Conservation (phyloP, 2,888 invertebrate species). For the Gnatocerus cornutus region DNA sequence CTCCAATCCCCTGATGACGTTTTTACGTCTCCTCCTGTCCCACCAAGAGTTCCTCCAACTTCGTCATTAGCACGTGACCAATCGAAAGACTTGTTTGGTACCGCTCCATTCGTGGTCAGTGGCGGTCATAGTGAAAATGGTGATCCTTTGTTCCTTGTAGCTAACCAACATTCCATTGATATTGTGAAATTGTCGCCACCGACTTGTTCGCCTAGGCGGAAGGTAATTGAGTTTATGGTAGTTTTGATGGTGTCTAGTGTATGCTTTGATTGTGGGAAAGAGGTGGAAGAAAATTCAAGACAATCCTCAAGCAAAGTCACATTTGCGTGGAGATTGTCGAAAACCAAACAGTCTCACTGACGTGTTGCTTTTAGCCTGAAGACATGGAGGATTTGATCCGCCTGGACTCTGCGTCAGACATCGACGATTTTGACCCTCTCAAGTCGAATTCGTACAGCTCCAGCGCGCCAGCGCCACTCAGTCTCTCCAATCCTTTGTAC, state of each 20-base stretch:
- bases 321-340: too few species aligned
- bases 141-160: constrained; percentile 70
- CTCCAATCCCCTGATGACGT: constrained; percentile 69
- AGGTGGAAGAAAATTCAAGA: neutral
- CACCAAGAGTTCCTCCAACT: constrained; percentile 70
- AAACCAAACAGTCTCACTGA: too few species aligned
- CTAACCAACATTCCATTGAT: constrained; percentile 70
- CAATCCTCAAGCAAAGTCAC: too few species aligned
- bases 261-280: constrained; percentile 20
- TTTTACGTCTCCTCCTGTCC: constrained; percentile 68
- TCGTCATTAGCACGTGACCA: constrained; percentile 22
- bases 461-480: constrained; percentile 70
- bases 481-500: constrained; percentile 73
- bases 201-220: constrained; percentile 66
- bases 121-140: constrained; percentile 71
- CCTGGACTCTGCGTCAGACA: constrained; percentile 78
- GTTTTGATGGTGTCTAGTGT: constrained; percentile 20
- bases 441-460: constrained; percentile 68
- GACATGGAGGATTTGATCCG: constrained; percentile 77
- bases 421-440: constrained; percentile 81
- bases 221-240: constrained; percentile 63
- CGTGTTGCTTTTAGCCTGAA: constrained; percentile 63
- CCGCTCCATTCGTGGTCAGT: constrained; percentile 69
- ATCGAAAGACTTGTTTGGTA: constrained; percentile 66
- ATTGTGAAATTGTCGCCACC: constrained; percentile 71